These are phyloP conservation scores for Diloba caeruleocephala DNA, from an alignment of 2,888 invertebrate genomes.

Conservation along the genomic window DNA sequence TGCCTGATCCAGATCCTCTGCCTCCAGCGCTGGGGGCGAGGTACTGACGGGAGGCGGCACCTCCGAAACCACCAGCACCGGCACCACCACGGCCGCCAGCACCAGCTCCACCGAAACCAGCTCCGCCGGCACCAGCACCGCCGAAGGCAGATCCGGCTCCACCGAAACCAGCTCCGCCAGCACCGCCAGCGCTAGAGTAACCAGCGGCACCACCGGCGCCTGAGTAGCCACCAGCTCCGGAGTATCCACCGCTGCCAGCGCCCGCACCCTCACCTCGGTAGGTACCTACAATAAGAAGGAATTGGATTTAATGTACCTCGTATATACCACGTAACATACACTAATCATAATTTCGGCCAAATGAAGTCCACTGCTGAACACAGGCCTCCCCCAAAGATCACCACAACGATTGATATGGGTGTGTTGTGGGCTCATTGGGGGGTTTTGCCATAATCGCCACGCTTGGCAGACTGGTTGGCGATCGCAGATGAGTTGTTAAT, in stretches of 20 bases:
- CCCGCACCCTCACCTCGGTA: conserved; percentile 84
- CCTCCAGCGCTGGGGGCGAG: conserved; percentile 79
- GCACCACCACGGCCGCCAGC: conserved; percentile 52
- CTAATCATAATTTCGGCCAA: too few species aligned
- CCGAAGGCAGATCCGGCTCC: conserved; percentile 55
- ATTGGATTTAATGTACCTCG: neutral
- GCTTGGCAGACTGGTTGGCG: too few species aligned
- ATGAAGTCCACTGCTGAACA: too few species aligned
- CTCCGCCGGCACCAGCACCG: conserved; percentile 60
- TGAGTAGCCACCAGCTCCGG: conserved; percentile 40
- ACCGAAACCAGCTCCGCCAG: conserved; percentile 50
- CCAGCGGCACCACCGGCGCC: conserved; percentile 31
- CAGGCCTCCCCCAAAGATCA: too few species aligned
- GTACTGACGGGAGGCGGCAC: conserved; percentile 81
- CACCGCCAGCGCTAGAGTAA: conserved; percentile 58
- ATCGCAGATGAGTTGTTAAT: too few species aligned
- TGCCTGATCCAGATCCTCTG: conserved; percentile 78
- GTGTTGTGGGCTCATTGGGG: too few species aligned
- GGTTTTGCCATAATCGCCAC: too few species aligned
- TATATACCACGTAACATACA: too few species aligned
- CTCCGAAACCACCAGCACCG: conserved; percentile 62
- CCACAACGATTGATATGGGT: too few species aligned
- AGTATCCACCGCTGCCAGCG: conserved; percentile 46
- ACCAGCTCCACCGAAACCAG: conserved; percentile 58
- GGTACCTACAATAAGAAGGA: conserved; percentile 67